phyloP scores from a whole-genome alignment of 2,797 vertebrate species.

The Cetoscarus ocellatus region DNA sequence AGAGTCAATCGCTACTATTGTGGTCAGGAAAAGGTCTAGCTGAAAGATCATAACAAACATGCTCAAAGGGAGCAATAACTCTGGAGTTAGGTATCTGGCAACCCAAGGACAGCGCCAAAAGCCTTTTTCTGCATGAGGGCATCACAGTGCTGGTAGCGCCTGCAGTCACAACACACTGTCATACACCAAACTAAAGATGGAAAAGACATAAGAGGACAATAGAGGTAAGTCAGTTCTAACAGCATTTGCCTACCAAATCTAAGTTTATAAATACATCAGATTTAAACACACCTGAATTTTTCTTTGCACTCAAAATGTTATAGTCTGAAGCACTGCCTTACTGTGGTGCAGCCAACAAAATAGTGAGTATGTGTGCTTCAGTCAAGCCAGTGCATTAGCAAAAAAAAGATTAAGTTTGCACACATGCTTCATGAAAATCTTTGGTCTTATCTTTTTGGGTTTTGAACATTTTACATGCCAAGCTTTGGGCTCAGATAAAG shows the following conservation, averaged over 20 bases:
- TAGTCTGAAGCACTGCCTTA: background rate
- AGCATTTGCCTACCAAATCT: no score
- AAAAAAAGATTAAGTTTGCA: no score
- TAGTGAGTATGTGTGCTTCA: no score
- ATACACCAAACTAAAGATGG: slow-evolving; percentile 22
- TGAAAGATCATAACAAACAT: slow-evolving; percentile 16
- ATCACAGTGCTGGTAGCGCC: slow-evolving; percentile 29
- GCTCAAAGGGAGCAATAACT: slow-evolving; percentile 5
- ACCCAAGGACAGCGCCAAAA: slow-evolving; percentile 36
- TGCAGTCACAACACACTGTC: slow-evolving; percentile 41
- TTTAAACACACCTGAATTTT: background rate
- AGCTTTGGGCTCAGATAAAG: no score
- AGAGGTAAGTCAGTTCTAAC: background rate
- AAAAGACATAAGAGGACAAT: slow-evolving; percentile 17
- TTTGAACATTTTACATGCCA: no score
- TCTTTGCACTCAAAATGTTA: background rate
- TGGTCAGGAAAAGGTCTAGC: slow-evolving; percentile 7
- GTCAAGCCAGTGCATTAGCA: no score
- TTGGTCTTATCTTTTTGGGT: no score
- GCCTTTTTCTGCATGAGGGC: slow-evolving; percentile 16
- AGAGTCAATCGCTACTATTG: no score
- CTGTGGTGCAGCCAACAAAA: no score
- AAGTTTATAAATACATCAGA: background rate
- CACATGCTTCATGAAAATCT: no score
- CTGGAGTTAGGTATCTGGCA: slow-evolving; percentile 42